A percentile compares a stretch with the other conserved stretches of the same genome.
phyloP scores from a whole-genome alignment of 2,888 invertebrate species.

The Galeopsomyia nigrocyanea region DNA sequence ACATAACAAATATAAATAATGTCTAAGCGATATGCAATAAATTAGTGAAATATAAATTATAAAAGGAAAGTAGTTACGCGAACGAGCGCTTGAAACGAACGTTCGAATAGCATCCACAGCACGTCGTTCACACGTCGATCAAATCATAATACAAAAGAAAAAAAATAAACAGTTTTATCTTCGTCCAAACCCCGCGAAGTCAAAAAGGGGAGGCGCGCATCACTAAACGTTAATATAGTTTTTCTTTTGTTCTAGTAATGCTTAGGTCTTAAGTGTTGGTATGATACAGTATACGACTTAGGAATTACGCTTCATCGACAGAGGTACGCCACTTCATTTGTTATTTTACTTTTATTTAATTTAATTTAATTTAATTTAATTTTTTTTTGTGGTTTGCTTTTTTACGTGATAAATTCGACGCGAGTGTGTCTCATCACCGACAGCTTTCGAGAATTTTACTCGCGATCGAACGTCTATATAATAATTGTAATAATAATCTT shows the following conservation, averaged over 20 bases:
- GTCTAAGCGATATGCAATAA: constrained; percentile 19
- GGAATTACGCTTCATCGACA: constrained; percentile 60
- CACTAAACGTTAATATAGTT: constrained; percentile 59
- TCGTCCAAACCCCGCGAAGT: constrained; percentile 45
- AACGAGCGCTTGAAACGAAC: not conserved
- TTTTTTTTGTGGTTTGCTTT: constrained; percentile 16
- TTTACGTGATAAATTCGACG: constrained; percentile 26
- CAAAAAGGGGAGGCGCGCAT: constrained; percentile 44
- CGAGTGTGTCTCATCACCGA: constrained; percentile 10
- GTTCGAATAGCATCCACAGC: too few species aligned
- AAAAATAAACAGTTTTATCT: not conserved
- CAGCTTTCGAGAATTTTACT: not conserved
- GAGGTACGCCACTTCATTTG: constrained; percentile 55
- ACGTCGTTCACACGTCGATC: not conserved
- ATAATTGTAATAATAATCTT: constrained; percentile 34
- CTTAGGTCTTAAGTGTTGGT: constrained; percentile 60
- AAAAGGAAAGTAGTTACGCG: not conserved
- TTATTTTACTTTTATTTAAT: too few species aligned
- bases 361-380: constrained; percentile 36
- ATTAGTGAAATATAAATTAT: constrained; percentile 28
- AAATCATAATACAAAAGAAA: constrained; percentile 6
- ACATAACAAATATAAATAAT: constrained; percentile 47
- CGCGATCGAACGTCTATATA: constrained; percentile 18
- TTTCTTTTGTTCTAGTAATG: constrained; percentile 54
- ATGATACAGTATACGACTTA: constrained; percentile 65